phyloP scores from a whole-genome alignment of 2,888 invertebrate species.

The Coronaproctus castanopsis region DNA sequence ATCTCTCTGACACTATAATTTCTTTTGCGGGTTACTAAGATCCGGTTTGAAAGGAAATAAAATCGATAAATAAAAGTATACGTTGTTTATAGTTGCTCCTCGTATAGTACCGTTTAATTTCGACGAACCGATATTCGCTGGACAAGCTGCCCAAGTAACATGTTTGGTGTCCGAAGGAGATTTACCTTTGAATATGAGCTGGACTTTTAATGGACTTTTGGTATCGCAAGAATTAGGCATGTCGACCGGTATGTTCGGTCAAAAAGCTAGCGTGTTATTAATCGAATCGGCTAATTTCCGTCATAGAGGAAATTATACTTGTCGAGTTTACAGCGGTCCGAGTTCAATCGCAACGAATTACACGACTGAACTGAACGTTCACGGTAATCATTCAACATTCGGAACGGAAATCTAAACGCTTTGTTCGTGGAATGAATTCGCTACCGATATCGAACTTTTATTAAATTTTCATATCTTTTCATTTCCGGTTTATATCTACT shows the following conservation, averaged over 20 bases:
- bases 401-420: no score
- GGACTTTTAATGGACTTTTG: conserved; percentile 28
- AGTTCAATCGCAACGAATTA: conserved; percentile 30
- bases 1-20: no score
- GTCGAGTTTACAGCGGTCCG: conserved; percentile 35
- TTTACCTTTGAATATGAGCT: conserved; percentile 29
- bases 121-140: conserved; percentile 22
- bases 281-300: conserved; percentile 24
- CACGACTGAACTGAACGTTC: conserved; percentile 29
- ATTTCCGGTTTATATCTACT: no score
- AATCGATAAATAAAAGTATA: no score
- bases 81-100: conserved; percentile 23
- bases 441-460: background rate
- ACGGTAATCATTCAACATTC: conserved; percentile 20
- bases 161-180: conserved; percentile 27
- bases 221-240: conserved; percentile 27
- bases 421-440: background rate
- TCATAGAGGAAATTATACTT: conserved; percentile 31
- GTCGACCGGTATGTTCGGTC: conserved; percentile 22
- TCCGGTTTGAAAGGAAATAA: no score
- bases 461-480: background rate
- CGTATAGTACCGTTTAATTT: conserved; percentile 23
- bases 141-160: conserved; percentile 23
- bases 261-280: conserved; percentile 23
- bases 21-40: no score